Base-by-base conservation (phyloP, 2,797 vertebrate genomes). In the Sciaenops ocellatus region DNA sequence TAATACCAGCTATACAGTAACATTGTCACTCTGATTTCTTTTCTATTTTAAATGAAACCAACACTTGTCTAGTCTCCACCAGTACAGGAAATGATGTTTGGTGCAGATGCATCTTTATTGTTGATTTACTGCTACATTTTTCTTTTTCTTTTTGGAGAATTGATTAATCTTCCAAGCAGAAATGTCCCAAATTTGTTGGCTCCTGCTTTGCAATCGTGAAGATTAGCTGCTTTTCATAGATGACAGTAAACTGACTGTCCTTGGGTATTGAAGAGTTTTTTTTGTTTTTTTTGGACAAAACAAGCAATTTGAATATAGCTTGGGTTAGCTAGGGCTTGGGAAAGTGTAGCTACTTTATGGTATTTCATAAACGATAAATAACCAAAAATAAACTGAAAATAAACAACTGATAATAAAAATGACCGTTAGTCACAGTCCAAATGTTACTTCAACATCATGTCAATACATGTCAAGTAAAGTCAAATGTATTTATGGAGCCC, bases 11-110 rank as follows among this genome's bases (percentile, higher is more conserved):
- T 4, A 51, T 48, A 55, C 52, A 73, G 13, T 34, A n/a, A 74
- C 17, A 64, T 46, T 66, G 24, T 48, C 9, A 52, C 38, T 69
- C 55, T 66, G 20, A 64, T 78, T 11, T 22, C 15, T 60, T 6
- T 64, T 68, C 55, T 74, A 3, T 73, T 26, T 34, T 54, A 13
- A 46, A 13, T 63, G 22, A 24, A 68, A 10, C 42, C 5, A 38
- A 5, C 24, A 34, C 48, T 51, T 22, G 26, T 48, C 46, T 44
- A 56, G 22, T 68, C 28, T 38, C 20, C 20, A 47, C 6, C 26
- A 10, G 6, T 22, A 30, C 38, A 11, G 15, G 48, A n/a, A n/a
- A 1, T 56, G 15, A 12, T 34, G 28, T 59, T 50, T 46, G 18
- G 6, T 46, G 26, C 26, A 41, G 16, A 52, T 59, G 6, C 8